These are phyloP conservation scores for Scaptomyza hsui DNA, from an alignment of 1,140 invertebrate species.

Conservation along the genomic window DNA sequence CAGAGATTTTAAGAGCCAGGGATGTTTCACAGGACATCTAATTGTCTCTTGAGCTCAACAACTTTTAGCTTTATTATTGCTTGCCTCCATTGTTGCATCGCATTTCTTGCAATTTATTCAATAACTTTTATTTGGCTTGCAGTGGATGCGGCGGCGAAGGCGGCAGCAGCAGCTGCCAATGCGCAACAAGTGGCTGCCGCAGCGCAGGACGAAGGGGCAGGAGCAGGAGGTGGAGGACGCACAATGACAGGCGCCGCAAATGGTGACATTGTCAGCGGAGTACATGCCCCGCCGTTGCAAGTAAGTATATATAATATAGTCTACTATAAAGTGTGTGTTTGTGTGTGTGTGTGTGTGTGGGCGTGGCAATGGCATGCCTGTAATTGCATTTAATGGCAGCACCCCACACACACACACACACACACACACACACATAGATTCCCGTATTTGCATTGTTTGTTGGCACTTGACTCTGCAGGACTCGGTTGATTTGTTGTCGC, in stretches of 20 bases:
- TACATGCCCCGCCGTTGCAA: slow-evolving; percentile 86
- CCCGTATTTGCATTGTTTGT: slow-evolving; percentile 37
- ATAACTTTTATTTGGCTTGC: slow-evolving; percentile 27
- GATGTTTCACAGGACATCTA: neutral
- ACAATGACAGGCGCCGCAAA: slow-evolving; percentile 85
- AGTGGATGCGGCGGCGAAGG: slow-evolving; percentile 75
- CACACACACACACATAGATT: slow-evolving; percentile 24
- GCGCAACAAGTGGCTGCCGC: slow-evolving; percentile 68
- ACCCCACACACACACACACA: slow-evolving; percentile 21
- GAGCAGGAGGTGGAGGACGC: slow-evolving; percentile 16
- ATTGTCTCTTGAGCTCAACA: neutral
- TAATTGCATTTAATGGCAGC: slow-evolving; percentile 75
- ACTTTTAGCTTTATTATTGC: slow-evolving; percentile 10
- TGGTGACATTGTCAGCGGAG: slow-evolving; percentile 85
- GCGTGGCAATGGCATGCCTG: slow-evolving; percentile 54
- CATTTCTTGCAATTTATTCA: slow-evolving; percentile 16
- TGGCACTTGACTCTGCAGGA: slow-evolving; percentile 18
- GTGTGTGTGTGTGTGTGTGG: slow-evolving; percentile 35
- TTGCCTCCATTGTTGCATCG: slow-evolving; percentile 2
- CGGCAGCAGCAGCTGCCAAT: slow-evolving; percentile 51
- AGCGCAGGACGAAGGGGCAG: slow-evolving; percentile 66
- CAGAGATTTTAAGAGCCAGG: neutral
- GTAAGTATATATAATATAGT: slow-evolving; percentile 83
- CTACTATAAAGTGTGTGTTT: slow-evolving; percentile 3
- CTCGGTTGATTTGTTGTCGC: slow-evolving; percentile 69